Base-by-base conservation (phyloP, 2,113 vertebrate genomes). In the Cynopterus brachyotis region DNA sequence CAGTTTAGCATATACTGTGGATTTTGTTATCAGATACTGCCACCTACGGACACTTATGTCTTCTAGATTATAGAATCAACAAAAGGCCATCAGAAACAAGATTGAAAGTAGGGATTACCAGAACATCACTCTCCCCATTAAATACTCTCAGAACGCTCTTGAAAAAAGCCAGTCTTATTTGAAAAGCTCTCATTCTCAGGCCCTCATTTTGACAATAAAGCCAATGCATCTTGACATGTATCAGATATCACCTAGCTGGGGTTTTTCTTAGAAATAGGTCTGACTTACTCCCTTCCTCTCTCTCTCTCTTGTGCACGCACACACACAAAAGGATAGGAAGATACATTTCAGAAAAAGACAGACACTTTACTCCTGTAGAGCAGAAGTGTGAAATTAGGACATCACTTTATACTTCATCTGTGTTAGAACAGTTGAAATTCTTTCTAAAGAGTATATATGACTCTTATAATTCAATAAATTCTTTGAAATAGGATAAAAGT, bases 1-100 rank as follows among this genome's bases (percentile, higher is more conserved):
- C 1, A 89, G 32, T 32, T 72, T 24, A 47, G 20, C 3, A 80
- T 6, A 81, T 0, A 62, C 1, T 28, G 26, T 67, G 37, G 62
- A 60, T 96, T 98, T 98, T 97, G 73, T 94, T 98, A 97, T 98
- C 97, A 97, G 97, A 98, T 96, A 98, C 96, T 98, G 98, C 98
- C 98, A 98, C 97, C 98, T 99, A 98, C 94, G 98, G 98, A 98
- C 95, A 95, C 84, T 95, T 75, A 47, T 1, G 5, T 40, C 62
- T 90, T 32, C 64, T 12, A 85, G 22, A 28, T 32, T 60, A 28
- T 70, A 89, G 50, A 67, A 82, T 72, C 55, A 81, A 94, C 15
- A 81, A 55, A 89, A 89, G 28, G 20, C 22, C 64, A 78, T 81
- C 90, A 67, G 37, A 55, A 90, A 88, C 32, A 9, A 64, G 20